phyloP scores from a whole-genome alignment of 2,797 vertebrate species.

The Cyprinodon diabolis region DNA sequence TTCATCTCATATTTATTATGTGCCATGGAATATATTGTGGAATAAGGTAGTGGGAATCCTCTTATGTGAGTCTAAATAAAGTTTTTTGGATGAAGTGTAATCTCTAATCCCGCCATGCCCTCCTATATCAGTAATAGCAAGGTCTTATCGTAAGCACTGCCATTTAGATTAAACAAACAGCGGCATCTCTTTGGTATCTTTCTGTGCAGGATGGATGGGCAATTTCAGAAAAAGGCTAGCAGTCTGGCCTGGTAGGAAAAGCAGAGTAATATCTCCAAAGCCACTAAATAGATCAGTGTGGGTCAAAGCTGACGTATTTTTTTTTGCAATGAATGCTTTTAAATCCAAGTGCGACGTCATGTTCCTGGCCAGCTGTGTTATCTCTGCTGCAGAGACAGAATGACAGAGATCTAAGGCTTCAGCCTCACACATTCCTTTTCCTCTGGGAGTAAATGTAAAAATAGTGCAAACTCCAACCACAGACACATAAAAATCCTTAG shows the following conservation, averaged over 20 bases:
- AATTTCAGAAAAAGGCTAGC: slow-evolving; percentile 44
- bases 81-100: slow-evolving; percentile 79
- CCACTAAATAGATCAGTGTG: slow-evolving; percentile 58
- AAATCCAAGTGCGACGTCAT: slow-evolving; percentile 45
- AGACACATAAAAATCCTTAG: slow-evolving; percentile 27
- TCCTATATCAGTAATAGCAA: slow-evolving; percentile 74
- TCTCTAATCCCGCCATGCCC: slow-evolving; percentile 72
- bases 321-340: slow-evolving; percentile 45
- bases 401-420: background rate
- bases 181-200: slow-evolving; percentile 59
- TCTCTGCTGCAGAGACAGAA: slow-evolving; percentile 22
- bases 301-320: slow-evolving; percentile 55
- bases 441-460: slow-evolving; percentile 30
- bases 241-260: slow-evolving; percentile 12
- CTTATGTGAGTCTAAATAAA: slow-evolving; percentile 80
- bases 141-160: slow-evolving; percentile 73
- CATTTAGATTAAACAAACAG: slow-evolving; percentile 81
- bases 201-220: slow-evolving; percentile 52
- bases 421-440: slow-evolving; percentile 1
- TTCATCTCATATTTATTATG: slow-evolving; percentile 42
- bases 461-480: slow-evolving; percentile 35
- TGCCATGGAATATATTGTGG: slow-evolving; percentile 50
- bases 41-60: slow-evolving; percentile 69
- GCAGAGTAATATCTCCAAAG: slow-evolving; percentile 53
- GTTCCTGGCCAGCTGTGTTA: slow-evolving; percentile 6